Percentiles rank a stretch among this genome's conserved stretches.
phyloP scores from a whole-genome alignment of 1,140 invertebrate species.

The Bombus turneri region DNA sequence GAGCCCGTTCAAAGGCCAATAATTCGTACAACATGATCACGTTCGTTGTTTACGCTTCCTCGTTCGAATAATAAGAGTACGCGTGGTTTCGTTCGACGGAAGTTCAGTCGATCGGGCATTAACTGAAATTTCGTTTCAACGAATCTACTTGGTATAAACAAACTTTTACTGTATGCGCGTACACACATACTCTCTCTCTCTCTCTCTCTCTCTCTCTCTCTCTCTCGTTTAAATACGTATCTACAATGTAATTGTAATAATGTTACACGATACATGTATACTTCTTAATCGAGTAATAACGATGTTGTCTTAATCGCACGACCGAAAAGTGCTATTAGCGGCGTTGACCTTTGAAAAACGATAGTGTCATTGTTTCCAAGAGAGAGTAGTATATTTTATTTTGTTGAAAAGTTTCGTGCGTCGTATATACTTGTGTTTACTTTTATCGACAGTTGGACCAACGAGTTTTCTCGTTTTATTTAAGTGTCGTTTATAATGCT shows the following conservation, averaged over 20 bases:
- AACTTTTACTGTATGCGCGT: not conserved
- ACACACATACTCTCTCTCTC: too few relatives aligned
- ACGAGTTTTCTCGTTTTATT: constrained; percentile 46
- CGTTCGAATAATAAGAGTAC: not conserved
- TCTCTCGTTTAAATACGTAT: constrained; percentile 21
- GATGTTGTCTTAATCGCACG: constrained; percentile 32
- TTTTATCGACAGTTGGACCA: constrained; percentile 61
- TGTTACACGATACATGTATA: constrained; percentile 22
- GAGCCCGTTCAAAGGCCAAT: not conserved
- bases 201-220: too few relatives aligned
- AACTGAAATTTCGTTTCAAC: not conserved
- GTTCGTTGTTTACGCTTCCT: not conserved
- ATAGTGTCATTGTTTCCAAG: constrained; percentile 54
- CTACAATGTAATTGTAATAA: constrained; percentile 19
- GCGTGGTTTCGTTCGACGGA: not conserved
- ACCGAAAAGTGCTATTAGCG: constrained; percentile 69
- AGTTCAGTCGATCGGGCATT: not conserved
- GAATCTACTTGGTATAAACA: not conserved
- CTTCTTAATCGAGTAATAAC: not conserved
- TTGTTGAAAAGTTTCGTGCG: constrained; percentile 23
- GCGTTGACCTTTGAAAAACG: constrained; percentile 44
- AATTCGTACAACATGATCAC: not conserved
- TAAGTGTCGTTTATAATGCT: constrained; percentile 18
- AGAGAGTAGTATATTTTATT: constrained; percentile 37
- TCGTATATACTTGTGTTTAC: constrained; percentile 31